A percentile compares a stretch with the other conserved stretches of the same genome.
phyloP scores from a whole-genome alignment of 2,888 invertebrate genomes.

The Dusona sp. region DNA sequence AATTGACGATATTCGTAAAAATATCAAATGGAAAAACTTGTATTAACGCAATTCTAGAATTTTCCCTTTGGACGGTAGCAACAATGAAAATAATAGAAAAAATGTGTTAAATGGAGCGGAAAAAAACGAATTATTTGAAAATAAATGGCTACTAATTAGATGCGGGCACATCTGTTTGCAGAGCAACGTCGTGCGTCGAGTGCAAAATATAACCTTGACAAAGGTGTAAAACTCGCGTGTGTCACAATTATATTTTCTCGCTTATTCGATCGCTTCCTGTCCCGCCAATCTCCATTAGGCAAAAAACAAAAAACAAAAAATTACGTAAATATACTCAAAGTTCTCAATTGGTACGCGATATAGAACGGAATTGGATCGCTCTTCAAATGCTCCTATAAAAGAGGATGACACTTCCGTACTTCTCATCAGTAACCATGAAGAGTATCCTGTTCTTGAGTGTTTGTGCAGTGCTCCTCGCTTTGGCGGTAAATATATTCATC shows the following conservation, averaged over 20 bases:
- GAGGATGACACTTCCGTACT: neutral
- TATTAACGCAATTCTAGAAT: neutral
- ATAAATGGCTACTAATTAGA: constrained; percentile 27
- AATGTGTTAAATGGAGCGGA: neutral
- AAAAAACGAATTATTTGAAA: neutral
- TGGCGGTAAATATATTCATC: constrained; percentile 51
- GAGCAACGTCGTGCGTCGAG: neutral
- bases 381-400: constrained; percentile 34
- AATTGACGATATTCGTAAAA: neutral
- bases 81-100: neutral
- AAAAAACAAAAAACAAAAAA: constrained; percentile 9
- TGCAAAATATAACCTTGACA: constrained; percentile 16
- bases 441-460: constrained; percentile 45
- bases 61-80: neutral
- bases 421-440: constrained; percentile 57
- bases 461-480: constrained; percentile 43
- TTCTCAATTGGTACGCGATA: constrained; percentile 6
- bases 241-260: constrained; percentile 37
- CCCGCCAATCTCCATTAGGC: constrained; percentile 7
- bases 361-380: constrained; percentile 2
- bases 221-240: constrained; percentile 20
- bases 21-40: neutral
- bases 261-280: constrained; percentile 28
- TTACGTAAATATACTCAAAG: constrained; percentile 22
- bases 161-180: neutral